Evolutionary conservation across 2,113 vertebrate genomes (phyloP), one percentile per base, ranked within the genome.

Genomic region (Dendropsophus ebraccatus): DNA sequence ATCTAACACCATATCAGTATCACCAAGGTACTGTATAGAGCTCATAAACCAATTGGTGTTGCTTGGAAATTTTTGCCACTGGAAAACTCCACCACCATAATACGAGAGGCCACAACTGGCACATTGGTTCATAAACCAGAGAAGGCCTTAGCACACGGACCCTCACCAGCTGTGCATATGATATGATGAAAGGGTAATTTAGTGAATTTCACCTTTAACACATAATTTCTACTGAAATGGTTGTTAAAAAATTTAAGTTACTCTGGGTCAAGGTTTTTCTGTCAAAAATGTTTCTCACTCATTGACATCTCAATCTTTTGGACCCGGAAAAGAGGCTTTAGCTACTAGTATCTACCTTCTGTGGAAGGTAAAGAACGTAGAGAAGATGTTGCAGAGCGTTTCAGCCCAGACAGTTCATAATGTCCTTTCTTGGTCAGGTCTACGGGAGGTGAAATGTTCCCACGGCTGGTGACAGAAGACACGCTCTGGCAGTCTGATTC

Each of bases 401-500:
- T 94, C 73, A 94, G 91, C 21, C 92, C 95, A 4, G 91, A 85
- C 1, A 91, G 89, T 73, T 91, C 90, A 69, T 95, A 95, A 1
- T 92, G 93, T 49, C 94, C 94, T 89, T 95, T 97, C 89, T 94
- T 95, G 87, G 94, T 90, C 10, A 95, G 80, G 49, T 94, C 94
- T 85, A 88, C 91, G 12, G 94, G 90, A 16, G 95, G 92, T 87
- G 93, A 91, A 41, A 83, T 84, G 1, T 93, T 92, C 74, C 94
- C 92, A 0, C 90, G 92, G 65, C 90, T 91, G 58, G 93, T 92
- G 89, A 95, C 87, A 0, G 96, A 95, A 76, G 96, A 93, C 30
- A 95, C 80, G 67, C 96, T 97, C 87, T 97, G 95, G 58, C 96
- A 94, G 58, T 98, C 97, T 0, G 96, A 98, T 84, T 97, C 97